Base-by-base conservation (phyloP, 2,113 vertebrate species). In the Aix galericulata region DNA sequence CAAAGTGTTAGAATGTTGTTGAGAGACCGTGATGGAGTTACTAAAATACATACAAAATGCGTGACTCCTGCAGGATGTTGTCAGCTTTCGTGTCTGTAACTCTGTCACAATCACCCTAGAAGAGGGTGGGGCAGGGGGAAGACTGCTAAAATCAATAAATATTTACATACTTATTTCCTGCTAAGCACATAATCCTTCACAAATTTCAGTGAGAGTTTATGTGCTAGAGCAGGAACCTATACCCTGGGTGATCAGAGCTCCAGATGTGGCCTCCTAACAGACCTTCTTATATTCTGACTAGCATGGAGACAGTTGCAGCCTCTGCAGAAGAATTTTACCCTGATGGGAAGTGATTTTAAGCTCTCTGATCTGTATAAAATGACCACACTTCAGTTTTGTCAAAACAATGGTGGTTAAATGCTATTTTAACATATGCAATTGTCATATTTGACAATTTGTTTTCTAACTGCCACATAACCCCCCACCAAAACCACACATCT, bases 101-200 rank as follows among this genome's bases (percentile, higher is more conserved):
- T 84, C 40, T 55, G 21, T 88, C 31, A 55, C 76, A 90, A 77
- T 67, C 55, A 77, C 40, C 14, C 4, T 40, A 11, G 27, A 26
- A 8, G 48, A 55, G 14, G 11, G 26, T 3, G 22, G 4, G 20
- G 1, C 9, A 5, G 42, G 23, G 26, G 7, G 5, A 8, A 31
- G 81, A 11, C 13, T 46, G 21, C 58, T 82, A 56, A 79, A 86
- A 66, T 48, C 6, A 18, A 56, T 48, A 36, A 76, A 42, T 80
- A 75, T 59, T 82, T 34, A 59, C 55, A 34, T 58, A 25, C 8
- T 78, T 59, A 55, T 36, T 67, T 88, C 48, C 50, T 68, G 21
- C 67, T 60, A 72, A 79, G 58, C 42, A 25, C 17, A 10, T 72
- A 72, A 79, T 63, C 80, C 27, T 55, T 68, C n/a, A 59, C 16